Percentiles rank a stretch among this genome's conserved stretches.
phyloP scores from a whole-genome alignment of 2,113 vertebrate genomes.

The Lota lota region DNA sequence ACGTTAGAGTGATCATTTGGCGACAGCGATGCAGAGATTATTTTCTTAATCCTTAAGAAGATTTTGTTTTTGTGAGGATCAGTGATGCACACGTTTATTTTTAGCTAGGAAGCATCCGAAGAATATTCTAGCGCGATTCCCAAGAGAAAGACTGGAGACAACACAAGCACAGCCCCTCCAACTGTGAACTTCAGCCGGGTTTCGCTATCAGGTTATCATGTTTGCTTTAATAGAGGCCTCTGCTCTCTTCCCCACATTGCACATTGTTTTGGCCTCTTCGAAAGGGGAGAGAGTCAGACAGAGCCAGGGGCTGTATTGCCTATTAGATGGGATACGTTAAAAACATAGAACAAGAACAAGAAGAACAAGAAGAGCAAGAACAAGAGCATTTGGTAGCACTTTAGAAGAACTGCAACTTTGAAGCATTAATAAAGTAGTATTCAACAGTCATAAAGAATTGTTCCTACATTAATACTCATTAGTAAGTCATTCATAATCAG shows the following conservation, averaged over 20 bases:
- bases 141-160: constrained; percentile 49
- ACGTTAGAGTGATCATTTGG: too few species aligned
- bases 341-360: constrained; percentile 38
- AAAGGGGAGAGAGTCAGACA: constrained; percentile 56
- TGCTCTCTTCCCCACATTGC: constrained; percentile 46
- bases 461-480: too few species aligned
- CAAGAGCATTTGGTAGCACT: background rate
- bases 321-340: constrained; percentile 55
- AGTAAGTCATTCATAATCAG: too few species aligned
- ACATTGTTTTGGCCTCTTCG: constrained; percentile 57
- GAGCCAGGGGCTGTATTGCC: constrained; percentile 54
- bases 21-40: too few species aligned
- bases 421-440: too few species aligned
- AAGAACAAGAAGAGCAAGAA: background rate
- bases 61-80: background rate
- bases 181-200: constrained; percentile 49
- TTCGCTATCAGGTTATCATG: constrained; percentile 68
- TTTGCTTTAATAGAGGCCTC: constrained; percentile 66
- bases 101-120: constrained; percentile 59
- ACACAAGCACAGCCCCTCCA: constrained; percentile 43
- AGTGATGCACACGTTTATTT: constrained; percentile 51
- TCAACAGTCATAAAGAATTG: too few species aligned
- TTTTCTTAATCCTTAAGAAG: constrained; percentile 11
- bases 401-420: background rate
- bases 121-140: constrained; percentile 36